These are phyloP conservation scores for Labeo calbasu DNA, from an alignment of 2,797 vertebrate species.

Conservation along the genomic window DNA sequence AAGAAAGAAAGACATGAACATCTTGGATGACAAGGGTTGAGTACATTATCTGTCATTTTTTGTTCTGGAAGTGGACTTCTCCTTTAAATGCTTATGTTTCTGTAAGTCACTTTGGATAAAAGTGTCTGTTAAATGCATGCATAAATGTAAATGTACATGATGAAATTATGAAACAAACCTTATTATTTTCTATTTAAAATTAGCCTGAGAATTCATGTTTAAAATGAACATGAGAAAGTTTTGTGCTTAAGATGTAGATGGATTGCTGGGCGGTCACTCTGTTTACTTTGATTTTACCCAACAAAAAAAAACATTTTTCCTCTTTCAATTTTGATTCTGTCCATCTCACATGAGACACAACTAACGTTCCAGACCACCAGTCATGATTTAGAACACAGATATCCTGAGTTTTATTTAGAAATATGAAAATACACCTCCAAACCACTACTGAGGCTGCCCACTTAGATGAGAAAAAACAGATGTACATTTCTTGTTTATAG, in stretches of 20 bases:
- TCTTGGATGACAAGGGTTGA: too few relatives aligned
- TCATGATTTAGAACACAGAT: constrained; percentile 70
- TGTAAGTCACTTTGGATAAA: background rate
- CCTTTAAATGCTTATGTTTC: background rate
- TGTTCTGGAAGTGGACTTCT: too few relatives aligned
- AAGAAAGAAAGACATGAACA: too few relatives aligned
- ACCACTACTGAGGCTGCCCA: constrained; percentile 53
- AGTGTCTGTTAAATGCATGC: background rate
- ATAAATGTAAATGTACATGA: background rate
- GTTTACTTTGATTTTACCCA: constrained; percentile 62
- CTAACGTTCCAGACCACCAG: constrained; percentile 52
- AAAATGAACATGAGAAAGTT: background rate
- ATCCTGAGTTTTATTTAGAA: constrained; percentile 64
- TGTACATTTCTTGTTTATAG: constrained; percentile 72
- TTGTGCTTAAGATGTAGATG: background rate
- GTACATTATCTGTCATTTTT: too few relatives aligned
- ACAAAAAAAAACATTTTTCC: constrained; percentile 47
- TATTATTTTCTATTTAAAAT: too few relatives aligned
- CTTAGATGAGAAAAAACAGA: constrained; percentile 74
- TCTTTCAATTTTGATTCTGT: background rate
- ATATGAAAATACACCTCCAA: constrained; percentile 59
- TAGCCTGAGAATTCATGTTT: too few relatives aligned
- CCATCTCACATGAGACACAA: constrained; percentile 47
- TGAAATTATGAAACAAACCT: background rate
- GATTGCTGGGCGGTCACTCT: constrained; percentile 48